Evolutionary conservation across 2,888 invertebrate species (phyloP).

Genomic region (Deilephila elpenor): DNA sequence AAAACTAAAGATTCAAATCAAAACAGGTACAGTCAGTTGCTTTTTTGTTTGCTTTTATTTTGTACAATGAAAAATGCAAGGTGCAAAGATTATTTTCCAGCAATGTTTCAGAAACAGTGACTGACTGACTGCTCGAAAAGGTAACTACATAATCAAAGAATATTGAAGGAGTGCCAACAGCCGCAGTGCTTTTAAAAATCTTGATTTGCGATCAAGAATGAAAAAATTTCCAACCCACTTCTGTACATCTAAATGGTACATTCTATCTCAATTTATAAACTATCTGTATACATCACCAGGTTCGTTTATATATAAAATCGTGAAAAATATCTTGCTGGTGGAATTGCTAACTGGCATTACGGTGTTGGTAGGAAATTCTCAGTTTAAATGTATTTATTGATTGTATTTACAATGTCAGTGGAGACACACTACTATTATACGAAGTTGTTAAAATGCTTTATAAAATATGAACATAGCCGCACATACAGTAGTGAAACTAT

Average conservation of each 20-base stretch:
- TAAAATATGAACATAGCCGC: neutral
- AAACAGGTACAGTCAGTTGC: constrained; percentile 22
- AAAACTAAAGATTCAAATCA: constrained; percentile 24
- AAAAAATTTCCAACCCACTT: neutral
- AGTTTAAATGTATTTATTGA: neutral
- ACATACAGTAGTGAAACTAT: neutral
- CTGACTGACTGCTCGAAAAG: constrained; percentile 15
- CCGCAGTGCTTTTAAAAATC: neutral
- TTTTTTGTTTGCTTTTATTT: constrained; percentile 2
- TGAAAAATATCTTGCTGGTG: no score
- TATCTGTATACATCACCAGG: neutral
- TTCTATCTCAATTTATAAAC: neutral
- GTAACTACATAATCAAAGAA: constrained; percentile 16
- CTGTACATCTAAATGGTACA: neutral
- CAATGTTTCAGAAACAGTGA: constrained; percentile 1
- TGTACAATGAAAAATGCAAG: neutral
- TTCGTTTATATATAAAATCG: neutral
- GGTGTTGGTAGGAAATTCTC: neutral
- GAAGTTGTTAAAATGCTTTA: neutral
- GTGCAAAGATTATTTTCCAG: neutral
- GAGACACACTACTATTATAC: neutral
- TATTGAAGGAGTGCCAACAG: neutral
- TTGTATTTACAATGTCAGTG: neutral
- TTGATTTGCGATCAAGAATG: neutral
- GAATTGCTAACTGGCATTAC: neutral